Evolutionary conservation across 2,113 vertebrate genomes (phyloP).

Genomic region (Salvelinus sp.): DNA sequence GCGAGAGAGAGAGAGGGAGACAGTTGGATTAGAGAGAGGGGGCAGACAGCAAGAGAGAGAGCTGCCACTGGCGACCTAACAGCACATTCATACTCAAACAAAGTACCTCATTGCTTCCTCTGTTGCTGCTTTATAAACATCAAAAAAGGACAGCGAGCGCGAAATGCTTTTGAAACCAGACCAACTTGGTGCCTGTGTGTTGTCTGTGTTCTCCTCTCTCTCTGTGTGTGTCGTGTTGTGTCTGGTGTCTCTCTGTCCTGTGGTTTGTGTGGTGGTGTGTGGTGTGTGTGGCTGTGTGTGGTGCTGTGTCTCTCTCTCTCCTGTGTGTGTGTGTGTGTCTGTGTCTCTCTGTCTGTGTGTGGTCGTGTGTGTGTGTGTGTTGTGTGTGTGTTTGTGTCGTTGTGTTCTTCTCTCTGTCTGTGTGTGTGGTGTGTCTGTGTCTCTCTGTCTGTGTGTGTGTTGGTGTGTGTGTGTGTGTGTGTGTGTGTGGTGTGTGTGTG

Average conservation of each 20-base stretch:
- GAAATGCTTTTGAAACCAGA: constrained; percentile 66
- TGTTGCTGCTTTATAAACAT: constrained; percentile 53
- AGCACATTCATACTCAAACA: constrained; percentile 54
- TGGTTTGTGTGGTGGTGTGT: background rate
- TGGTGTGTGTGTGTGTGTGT: constrained; percentile 31
- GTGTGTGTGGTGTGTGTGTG: constrained; percentile 30
- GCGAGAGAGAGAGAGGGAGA: background rate
- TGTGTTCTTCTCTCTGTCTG: constrained; percentile 10
- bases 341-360: constrained; percentile 50
- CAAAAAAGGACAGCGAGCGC: constrained; percentile 60
- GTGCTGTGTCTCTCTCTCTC: too few relatives aligned
- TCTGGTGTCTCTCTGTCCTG: constrained; percentile 59
- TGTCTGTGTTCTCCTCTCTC: too few relatives aligned
- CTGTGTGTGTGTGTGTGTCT: constrained; percentile 63
- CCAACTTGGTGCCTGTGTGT: constrained; percentile 44
- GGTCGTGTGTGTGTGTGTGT: constrained; percentile 53
- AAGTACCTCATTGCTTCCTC: constrained; percentile 18
- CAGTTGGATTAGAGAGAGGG: too few relatives aligned
- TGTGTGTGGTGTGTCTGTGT: too few relatives aligned
- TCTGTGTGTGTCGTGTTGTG: constrained; percentile 54
- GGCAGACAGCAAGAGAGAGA: background rate
- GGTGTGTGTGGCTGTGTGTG: constrained; percentile 57
- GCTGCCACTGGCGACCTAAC: background rate
- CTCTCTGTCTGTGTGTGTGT: too few relatives aligned
- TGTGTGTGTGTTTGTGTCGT: constrained; percentile 33